Percentiles rank a stretch among this genome's conserved stretches.
Conservation (phyloP, 2,113 vertebrate species). For the Siniperca knerii region DNA sequence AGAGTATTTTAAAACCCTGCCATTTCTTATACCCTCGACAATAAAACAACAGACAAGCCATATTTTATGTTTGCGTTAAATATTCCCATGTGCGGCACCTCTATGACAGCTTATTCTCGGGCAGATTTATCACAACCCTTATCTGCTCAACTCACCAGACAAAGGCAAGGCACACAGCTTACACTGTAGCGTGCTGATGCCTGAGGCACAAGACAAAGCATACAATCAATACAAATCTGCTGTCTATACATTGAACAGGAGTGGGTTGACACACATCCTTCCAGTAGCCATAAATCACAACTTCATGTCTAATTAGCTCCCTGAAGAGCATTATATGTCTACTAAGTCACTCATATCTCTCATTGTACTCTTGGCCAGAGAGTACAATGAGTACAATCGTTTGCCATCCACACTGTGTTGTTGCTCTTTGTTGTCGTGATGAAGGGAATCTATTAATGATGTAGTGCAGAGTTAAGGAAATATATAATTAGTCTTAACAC, state of each 20-base stretch:
- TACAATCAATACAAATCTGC: constrained; percentile 82
- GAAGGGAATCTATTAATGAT: constrained; percentile 61
- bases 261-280: constrained; percentile 76
- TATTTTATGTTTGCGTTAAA: constrained; percentile 86
- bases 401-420: constrained; percentile 24
- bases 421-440: constrained; percentile 54
- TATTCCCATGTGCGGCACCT: constrained; percentile 81
- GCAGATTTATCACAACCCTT: constrained; percentile 84
- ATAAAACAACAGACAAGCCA: constrained; percentile 81
- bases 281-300: constrained; percentile 71
- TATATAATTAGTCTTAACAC: constrained; percentile 61
- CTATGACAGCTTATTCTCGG: constrained; percentile 82
- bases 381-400: not conserved
- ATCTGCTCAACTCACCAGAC: constrained; percentile 78
- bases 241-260: constrained; percentile 81
- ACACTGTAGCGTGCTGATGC: constrained; percentile 64
- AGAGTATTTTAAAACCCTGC: constrained; percentile 76
- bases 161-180: constrained; percentile 66
- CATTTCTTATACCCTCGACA: constrained; percentile 74
- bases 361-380: constrained; percentile 40
- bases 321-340: constrained; percentile 67
- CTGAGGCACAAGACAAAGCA: constrained; percentile 77
- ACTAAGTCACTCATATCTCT: constrained; percentile 64
- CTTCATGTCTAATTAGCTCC: constrained; percentile 80
- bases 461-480: constrained; percentile 62